Conservation (phyloP, 37 sponge, comb jelly and placozoan species). For the Halichondria panicea region DNA sequence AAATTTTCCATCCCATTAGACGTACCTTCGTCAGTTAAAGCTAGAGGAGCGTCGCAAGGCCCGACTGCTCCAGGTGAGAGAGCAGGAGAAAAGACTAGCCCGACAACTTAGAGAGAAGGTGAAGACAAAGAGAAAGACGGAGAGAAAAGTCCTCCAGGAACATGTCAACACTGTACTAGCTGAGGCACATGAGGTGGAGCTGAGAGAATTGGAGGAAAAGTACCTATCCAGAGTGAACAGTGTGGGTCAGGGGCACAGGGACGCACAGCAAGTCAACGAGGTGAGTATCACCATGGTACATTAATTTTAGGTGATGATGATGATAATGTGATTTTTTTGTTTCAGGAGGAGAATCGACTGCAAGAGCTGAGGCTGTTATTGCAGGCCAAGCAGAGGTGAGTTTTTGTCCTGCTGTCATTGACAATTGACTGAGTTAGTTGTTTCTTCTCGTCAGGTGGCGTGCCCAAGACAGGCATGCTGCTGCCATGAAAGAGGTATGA, state of each 20-base stretch:
- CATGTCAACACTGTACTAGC: conserved; percentile 25
- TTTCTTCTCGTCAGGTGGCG: conserved; percentile 6
- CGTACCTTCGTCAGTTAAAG: background rate
- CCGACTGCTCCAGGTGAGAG: conserved; percentile 63
- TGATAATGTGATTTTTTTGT: background rate
- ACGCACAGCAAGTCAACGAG: conserved; percentile 23
- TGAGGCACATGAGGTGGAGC: conserved; percentile 19
- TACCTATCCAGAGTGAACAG: conserved; percentile 1
- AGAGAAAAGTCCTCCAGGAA: conserved; percentile 27
- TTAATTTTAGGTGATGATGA: no score
- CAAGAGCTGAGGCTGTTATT: conserved; percentile 33
- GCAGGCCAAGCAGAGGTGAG: conserved; percentile 41
- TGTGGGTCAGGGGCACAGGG: conserved; percentile 53
- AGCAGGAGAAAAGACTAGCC: conserved; percentile 63
- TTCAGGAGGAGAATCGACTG: conserved; percentile 37
- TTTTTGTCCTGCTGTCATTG: background rate
- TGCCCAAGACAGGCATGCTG: conserved; percentile 33
- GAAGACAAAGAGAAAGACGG: conserved; percentile 14
- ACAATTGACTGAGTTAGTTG: no score
- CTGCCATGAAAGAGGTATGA: conserved; percentile 60
- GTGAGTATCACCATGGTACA: conserved; percentile 16
- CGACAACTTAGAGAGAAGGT: conserved; percentile 22
- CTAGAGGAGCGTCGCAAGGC: conserved; percentile 44
- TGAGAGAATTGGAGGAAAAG: conserved; percentile 38
- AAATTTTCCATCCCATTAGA: background rate